phyloP scores from a whole-genome alignment of 1,140 invertebrate species.

The Dinoponera quadriceps region DNA sequence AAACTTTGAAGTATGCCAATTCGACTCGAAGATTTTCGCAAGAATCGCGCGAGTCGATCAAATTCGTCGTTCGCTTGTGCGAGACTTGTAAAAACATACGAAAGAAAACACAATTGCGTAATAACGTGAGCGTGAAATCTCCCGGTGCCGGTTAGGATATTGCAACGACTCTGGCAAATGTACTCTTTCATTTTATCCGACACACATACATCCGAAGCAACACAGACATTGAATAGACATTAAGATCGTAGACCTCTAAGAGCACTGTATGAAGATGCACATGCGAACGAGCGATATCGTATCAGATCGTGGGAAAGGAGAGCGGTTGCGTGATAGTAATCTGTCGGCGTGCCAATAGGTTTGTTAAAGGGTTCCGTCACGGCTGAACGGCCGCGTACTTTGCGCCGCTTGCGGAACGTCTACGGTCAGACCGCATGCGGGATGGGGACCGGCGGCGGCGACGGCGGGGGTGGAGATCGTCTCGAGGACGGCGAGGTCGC shows the following conservation, averaged over 20 bases:
- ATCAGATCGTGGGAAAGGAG: background rate
- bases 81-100: background rate
- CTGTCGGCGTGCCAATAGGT: conserved; percentile 83
- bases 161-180: background rate
- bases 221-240: too few species aligned
- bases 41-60: background rate
- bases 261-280: background rate
- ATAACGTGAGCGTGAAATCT: too few species aligned
- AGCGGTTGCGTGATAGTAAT: conserved; percentile 35
- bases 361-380: conserved; percentile 92
- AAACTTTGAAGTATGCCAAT: background rate
- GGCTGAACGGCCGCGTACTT: conserved; percentile 91
- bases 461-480: conserved; percentile 80
- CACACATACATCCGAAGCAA: too few species aligned
- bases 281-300: background rate
- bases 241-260: conserved; percentile 3
- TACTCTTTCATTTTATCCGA: too few species aligned
- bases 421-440: conserved; percentile 82
- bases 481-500: conserved; percentile 67
- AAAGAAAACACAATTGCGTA: too few species aligned
- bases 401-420: conserved; percentile 88
- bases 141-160: background rate
- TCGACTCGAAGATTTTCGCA: conserved; percentile 9
- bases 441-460: conserved; percentile 81
- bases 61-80: background rate